Evolutionary conservation across 2,888 invertebrate species (phyloP).

Genomic region (Lysandra bellargus): DNA sequence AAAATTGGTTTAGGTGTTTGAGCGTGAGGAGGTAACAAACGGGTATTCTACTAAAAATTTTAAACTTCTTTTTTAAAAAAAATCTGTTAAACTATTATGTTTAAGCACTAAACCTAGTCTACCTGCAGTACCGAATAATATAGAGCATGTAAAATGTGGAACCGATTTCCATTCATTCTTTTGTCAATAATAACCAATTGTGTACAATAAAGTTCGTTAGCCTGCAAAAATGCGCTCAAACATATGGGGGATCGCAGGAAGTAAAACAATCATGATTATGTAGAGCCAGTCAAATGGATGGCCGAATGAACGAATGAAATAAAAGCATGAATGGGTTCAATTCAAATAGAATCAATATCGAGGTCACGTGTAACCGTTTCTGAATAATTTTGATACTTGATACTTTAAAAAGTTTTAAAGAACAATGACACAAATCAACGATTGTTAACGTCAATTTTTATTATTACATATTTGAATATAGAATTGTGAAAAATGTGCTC

Average conservation of each 20-base stretch:
- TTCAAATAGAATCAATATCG: slow-evolving; percentile 41
- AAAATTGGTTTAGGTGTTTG: too few relatives aligned
- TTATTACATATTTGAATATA: too few relatives aligned
- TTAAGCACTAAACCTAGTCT: not conserved
- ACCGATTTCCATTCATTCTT: slow-evolving; percentile 10
- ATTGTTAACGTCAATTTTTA: not conserved
- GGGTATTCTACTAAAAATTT: too few relatives aligned
- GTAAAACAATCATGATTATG: slow-evolving; percentile 41
- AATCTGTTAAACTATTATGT: not conserved
- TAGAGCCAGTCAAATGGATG: slow-evolving; percentile 36
- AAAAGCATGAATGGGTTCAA: slow-evolving; percentile 42
- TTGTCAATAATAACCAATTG: slow-evolving; percentile 50
- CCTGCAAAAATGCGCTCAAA: slow-evolving; percentile 31
- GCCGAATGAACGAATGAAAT: slow-evolving; percentile 22
- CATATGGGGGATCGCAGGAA: slow-evolving; percentile 38
- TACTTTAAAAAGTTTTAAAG: not conserved
- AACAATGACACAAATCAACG: not conserved
- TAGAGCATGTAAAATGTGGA: not conserved
- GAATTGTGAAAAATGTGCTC: not conserved
- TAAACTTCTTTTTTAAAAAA: too few relatives aligned
- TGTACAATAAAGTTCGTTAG: slow-evolving; percentile 27
- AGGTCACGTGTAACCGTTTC: slow-evolving; percentile 38
- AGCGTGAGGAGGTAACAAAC: too few relatives aligned
- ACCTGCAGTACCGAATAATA: not conserved
- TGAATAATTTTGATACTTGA: slow-evolving; percentile 25